Base-by-base conservation (phyloP, 2,888 invertebrate species). In the Formica aserva region DNA sequence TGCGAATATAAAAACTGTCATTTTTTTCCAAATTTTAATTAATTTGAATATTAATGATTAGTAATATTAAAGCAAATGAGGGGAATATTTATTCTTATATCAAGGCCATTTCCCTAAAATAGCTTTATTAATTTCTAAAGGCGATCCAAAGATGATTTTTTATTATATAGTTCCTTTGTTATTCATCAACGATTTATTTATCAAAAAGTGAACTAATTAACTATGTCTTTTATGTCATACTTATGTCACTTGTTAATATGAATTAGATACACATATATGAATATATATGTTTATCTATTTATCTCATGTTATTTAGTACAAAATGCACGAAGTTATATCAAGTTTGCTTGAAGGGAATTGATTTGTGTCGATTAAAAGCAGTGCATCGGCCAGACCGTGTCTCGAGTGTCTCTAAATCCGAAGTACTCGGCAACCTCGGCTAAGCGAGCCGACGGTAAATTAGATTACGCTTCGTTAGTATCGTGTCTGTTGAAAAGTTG, bases 381-480 rank as follows among this genome's bases (percentile, higher is more conserved):
- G 15, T 15, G 65, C 8, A 41, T 22, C 38, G 26, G 3, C 41
- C 69, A 55, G 77, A 15, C 35, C 8, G 11, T 57, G 71, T 13
- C n/a, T 32, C 69, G 45, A 41, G 78, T 69, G 57, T 71, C 78
- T 71, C 72, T 71, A 78, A 78, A 45, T 71, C 45, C 60, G 35
- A 77, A 69, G 77, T 77, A 57, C 29, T 69, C 71, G 15, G n/a
- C 22, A 52, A 41, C 29, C 55, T 69, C 41, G 32, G 15, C 41
- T 32, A 32, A 67, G 29, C 78, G 13, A 29, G 41, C 57, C 57
- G 57, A 18, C 55, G 71, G 71, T 60, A 71, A 78, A 78, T 78
- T 45, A 45, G 71, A 71, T 78, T 78, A 78, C 78, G 78, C 78
- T 80, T 80, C 72, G 78, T 80, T 71, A 60, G 72, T 60, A 71